Percentiles rank a stretch among this genome's conserved stretches.
Conservation (phyloP, 2,888 invertebrate species). For the Anthoptus insignis region DNA sequence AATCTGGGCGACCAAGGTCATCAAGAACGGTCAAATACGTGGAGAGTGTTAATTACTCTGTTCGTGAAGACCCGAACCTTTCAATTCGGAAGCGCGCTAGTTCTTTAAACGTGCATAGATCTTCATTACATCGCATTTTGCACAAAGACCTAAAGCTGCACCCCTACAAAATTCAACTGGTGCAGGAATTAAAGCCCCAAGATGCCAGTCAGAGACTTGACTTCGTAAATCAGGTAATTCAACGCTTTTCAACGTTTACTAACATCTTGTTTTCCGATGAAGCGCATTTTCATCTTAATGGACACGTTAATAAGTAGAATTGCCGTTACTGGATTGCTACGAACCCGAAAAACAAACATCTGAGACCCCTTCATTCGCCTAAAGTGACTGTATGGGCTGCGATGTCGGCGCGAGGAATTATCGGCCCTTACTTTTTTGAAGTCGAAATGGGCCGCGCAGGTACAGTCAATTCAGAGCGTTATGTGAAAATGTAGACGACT, state of each 20-base stretch:
- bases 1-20: slow-evolving; percentile 43
- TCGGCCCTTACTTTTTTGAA: slow-evolving; percentile 52
- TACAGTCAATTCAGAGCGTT: slow-evolving; percentile 39
- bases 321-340: slow-evolving; percentile 46
- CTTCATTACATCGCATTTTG: slow-evolving; percentile 41
- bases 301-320: slow-evolving; percentile 46
- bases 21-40: slow-evolving; percentile 45
- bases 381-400: slow-evolving; percentile 48
- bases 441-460: slow-evolving; percentile 37
- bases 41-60: slow-evolving; percentile 37
- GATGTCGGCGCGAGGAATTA: slow-evolving; percentile 46
- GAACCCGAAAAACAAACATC: slow-evolving; percentile 46
- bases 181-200: slow-evolving; percentile 34
- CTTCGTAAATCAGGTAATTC: slow-evolving; percentile 25
- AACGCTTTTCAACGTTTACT: slow-evolving; percentile 29
- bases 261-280: slow-evolving; percentile 43
- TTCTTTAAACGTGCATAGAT: slow-evolving; percentile 38
- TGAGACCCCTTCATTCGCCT: slow-evolving; percentile 45
- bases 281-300: slow-evolving; percentile 46
- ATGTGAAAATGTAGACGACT: slow-evolving; percentile 22
- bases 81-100: slow-evolving; percentile 48
- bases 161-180: slow-evolving; percentile 41
- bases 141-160: slow-evolving; percentile 40
- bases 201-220: slow-evolving; percentile 17
- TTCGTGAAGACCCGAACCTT: slow-evolving; percentile 43